Percentiles rank a stretch among this genome's conserved stretches.
Conservation (phyloP, 2,888 invertebrate species). For the Doris montereyensis region DNA sequence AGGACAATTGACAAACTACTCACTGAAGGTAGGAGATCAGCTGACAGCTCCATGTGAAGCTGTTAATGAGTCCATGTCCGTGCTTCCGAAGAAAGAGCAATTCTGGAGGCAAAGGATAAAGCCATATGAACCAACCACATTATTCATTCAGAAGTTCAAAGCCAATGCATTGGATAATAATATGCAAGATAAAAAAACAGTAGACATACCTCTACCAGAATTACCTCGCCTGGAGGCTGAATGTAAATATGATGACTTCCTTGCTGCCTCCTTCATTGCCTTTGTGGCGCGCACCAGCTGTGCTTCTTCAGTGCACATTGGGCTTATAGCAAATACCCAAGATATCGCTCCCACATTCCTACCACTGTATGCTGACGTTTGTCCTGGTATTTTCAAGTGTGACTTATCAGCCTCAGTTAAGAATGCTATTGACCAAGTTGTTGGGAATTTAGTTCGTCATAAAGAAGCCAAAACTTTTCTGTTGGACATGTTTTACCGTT, state of each 20-base stretch:
- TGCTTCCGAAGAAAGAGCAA: conserved; percentile 48
- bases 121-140: conserved; percentile 53
- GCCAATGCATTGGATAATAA: conserved; percentile 51
- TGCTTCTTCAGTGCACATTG: conserved; percentile 47
- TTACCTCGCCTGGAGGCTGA: background rate
- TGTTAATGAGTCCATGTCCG: background rate
- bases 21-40: background rate
- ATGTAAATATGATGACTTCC: conserved; percentile 27
- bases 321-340: conserved; percentile 49
- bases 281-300: conserved; percentile 55
- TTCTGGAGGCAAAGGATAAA: conserved; percentile 51
- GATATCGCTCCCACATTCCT: conserved; percentile 37
- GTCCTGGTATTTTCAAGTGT: conserved; percentile 49
- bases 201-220: conserved; percentile 37
- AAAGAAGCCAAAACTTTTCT: conserved; percentile 49
- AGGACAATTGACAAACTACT: background rate
- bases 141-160: conserved; percentile 54
- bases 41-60: background rate
- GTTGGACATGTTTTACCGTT: conserved; percentile 51
- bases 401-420: conserved; percentile 32
- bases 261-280: conserved; percentile 49
- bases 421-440: conserved; percentile 1
- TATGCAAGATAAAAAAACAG: conserved; percentile 44
- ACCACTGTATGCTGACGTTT: conserved; percentile 48
- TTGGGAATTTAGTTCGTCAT: conserved; percentile 35